Base-by-base conservation (phyloP, 2,888 invertebrate genomes). In the Pandemis corylana region DNA sequence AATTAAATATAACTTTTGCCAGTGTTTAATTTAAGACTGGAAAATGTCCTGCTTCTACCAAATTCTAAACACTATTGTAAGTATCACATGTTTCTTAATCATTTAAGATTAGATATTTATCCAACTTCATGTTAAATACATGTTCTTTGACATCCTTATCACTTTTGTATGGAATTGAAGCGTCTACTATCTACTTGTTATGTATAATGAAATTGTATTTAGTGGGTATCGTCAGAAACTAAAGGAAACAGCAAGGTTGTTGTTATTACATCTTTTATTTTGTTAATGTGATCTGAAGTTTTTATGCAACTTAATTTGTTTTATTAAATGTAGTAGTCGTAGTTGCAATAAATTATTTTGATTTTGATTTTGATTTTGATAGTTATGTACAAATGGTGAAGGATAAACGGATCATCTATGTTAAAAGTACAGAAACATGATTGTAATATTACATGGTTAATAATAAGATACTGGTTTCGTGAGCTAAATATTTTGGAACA, bases 261-360 rank as follows among this genome's bases (percentile, higher is more conserved):
- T 90, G 83, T 84, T 89, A 85, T 87, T 81, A 85, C 83, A 81
- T 84, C 86, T 85, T 80, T 84, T 82, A 81, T 92, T 94, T 94
- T 93, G 93, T 94, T 93, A 92, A 86, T 93, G 94, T 93, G 94
- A 93, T 94, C 91, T 93, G 94, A 93, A 93, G 93, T 74, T n/a
- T 41, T 70, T 41, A 76, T 63, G 66, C 72, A 65, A 76, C 81
- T 78, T 73, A 72, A 81, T 82, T 80, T 78, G 77, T 78, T 75
- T 71, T 72, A 59, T 79, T 80, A 73, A 78, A 76, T 73, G 76
- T 77, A 68, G 76, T 79, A 81, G 79, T 78, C 76, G 77, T 81
- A 82, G 83, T n/a, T n/a, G n/a, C n/a, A n/a, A n/a, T n/a, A n/a
- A n/a, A n/a, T n/a, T n/a, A n/a, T n/a, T n/a, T n/a, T n/a, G n/a